phyloP scores from a whole-genome alignment of 2,113 vertebrate species.

The Myotis lucifugus region DNA sequence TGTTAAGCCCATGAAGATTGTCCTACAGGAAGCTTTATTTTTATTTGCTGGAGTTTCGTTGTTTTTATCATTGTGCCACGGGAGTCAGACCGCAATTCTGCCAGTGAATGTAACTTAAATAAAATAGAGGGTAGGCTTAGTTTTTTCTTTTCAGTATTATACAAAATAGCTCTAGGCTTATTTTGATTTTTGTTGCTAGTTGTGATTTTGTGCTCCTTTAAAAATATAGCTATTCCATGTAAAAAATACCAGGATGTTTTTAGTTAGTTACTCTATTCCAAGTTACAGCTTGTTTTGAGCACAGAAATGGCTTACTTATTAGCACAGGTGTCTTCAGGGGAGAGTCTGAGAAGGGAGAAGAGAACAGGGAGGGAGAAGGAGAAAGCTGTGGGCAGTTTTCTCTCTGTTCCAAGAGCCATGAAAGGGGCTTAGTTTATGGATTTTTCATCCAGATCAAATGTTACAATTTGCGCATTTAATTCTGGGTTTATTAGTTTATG shows the following conservation, averaged over 20 bases:
- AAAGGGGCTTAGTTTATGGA: accelerated
- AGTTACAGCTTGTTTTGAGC: not conserved
- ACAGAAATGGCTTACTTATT: too few species aligned
- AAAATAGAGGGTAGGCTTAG: not conserved
- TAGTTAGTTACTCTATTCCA: not conserved
- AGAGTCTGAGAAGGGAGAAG: not conserved
- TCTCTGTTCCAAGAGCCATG: too few species aligned
- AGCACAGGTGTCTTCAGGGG: not conserved
- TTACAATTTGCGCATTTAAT: not conserved
- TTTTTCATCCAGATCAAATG: not conserved
- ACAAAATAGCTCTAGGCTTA: not conserved
- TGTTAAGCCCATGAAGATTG: too few species aligned
- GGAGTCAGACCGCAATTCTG: too few species aligned
- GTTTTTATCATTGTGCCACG: accelerated
- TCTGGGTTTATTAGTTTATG: not conserved
- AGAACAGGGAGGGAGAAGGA: not conserved
- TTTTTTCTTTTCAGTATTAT: not conserved
- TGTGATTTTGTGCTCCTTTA: not conserved
- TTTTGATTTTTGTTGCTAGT: not conserved
- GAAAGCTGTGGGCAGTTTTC: not conserved
- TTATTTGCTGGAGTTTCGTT: accelerated
- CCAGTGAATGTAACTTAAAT: not conserved
- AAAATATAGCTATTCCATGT: not conserved
- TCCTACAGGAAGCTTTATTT: not conserved
- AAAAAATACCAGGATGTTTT: not conserved